Evolutionary conservation across 2,797 vertebrate species (phyloP).

Genomic region (Paratrypauchen microcephalus): DNA sequence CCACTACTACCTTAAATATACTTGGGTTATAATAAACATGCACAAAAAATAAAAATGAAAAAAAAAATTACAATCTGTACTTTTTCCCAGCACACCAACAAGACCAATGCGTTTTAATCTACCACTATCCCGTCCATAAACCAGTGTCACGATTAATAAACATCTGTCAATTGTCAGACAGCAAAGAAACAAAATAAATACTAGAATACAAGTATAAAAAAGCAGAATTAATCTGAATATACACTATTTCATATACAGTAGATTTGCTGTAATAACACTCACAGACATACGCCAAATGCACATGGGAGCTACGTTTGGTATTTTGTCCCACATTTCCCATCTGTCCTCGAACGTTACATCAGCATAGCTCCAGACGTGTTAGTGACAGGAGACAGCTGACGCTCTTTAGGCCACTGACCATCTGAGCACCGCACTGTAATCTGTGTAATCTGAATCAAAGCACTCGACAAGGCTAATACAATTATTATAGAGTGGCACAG

Average conservation of each 20-base stretch:
- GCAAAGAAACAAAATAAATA: neutral
- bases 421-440: conserved; percentile 63
- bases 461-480: conserved; percentile 68
- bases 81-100: neutral
- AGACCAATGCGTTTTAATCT: neutral
- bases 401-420: conserved; percentile 62
- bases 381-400: conserved; percentile 55
- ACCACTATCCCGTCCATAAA: neutral
- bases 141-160: neutral
- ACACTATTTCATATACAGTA: neutral
- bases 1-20: no score
- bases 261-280: neutral
- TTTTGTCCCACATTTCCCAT: conserved; percentile 38
- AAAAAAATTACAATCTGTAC: neutral
- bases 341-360: conserved; percentile 42
- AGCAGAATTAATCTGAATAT: no score
- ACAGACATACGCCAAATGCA: neutral
- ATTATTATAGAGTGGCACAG: conserved; percentile 59
- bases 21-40: no score
- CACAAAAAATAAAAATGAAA: no score
- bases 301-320: conserved; percentile 23
- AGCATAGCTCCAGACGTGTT: conserved; percentile 30
- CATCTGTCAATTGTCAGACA: neutral
- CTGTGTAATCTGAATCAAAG: conserved; percentile 74
- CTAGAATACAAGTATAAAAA: neutral